These are phyloP conservation scores for Zalophus californianus DNA, from an alignment of 2,797 vertebrate species.

Conservation along the genomic window DNA sequence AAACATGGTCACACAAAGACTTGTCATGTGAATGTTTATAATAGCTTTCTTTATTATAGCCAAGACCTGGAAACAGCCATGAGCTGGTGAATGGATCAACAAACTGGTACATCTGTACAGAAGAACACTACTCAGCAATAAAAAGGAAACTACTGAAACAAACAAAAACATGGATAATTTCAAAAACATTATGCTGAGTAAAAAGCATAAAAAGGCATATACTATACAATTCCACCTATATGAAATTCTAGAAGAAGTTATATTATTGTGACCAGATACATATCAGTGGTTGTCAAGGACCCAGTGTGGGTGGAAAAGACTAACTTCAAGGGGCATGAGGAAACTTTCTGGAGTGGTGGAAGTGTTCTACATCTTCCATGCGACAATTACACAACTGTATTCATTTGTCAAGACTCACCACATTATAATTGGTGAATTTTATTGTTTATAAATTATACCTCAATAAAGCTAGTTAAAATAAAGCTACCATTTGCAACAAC, in stretches of 20 bases:
- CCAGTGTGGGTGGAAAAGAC: background rate
- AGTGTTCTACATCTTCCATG: background rate
- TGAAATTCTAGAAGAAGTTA: background rate
- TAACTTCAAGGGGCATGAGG: background rate
- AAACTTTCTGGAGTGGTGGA: background rate
- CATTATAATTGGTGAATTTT: background rate
- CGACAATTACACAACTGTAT: background rate
- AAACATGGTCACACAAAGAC: slow-evolving; percentile 20
- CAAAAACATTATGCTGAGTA: background rate
- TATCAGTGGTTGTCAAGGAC: background rate
- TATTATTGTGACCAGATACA: background rate
- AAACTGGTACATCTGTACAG: background rate
- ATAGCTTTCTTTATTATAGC: background rate
- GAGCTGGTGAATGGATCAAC: background rate
- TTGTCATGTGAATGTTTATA: background rate
- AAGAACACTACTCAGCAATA: background rate
- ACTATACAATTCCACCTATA: background rate
- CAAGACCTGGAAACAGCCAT: background rate
- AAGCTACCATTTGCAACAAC: background rate
- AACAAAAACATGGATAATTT: background rate
- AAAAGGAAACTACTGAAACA: background rate
- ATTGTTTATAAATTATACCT: slow-evolving; percentile 40
- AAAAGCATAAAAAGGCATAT: background rate
- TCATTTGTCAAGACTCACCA: slow-evolving; percentile 30
- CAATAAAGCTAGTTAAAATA: slow-evolving; percentile 34